Evolutionary conservation across 2,113 vertebrate genomes (phyloP).

Genomic region (Athene cunicularia): DNA sequence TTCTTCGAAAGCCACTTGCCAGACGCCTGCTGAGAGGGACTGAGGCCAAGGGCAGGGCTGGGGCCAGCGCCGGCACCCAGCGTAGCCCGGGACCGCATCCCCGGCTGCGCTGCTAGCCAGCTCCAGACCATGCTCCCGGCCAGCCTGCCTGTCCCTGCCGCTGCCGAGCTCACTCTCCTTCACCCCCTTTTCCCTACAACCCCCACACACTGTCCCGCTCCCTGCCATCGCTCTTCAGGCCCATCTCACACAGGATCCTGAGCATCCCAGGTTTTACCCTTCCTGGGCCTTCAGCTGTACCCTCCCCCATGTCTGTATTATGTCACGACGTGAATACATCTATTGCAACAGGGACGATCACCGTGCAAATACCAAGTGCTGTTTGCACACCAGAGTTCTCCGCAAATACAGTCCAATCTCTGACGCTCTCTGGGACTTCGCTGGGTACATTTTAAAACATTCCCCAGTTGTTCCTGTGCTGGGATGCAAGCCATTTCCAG

Average conservation of each 20-base stretch:
- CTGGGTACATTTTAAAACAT: background rate
- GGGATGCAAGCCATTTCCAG: background rate
- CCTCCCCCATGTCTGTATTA: accelerated
- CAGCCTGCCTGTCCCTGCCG: background rate
- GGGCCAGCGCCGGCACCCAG: background rate
- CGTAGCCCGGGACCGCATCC: background rate
- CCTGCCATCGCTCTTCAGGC: accelerated
- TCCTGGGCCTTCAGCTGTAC: accelerated
- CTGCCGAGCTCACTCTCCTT: background rate
- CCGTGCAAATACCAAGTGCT: background rate
- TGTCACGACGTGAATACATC: accelerated
- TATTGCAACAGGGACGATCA: accelerated
- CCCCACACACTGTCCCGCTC: accelerated
- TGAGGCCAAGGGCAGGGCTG: background rate
- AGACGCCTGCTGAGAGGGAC: background rate
- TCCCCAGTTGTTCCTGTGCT: background rate
- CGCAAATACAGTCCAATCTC: background rate
- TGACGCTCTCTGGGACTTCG: background rate
- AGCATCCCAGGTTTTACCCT: accelerated
- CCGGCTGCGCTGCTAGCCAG: background rate
- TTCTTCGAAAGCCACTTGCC: background rate
- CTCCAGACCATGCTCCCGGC: background rate
- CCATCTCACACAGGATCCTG: accelerated
- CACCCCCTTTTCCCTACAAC: accelerated
- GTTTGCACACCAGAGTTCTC: background rate